Evolutionary conservation across 2,888 invertebrate species (phyloP), one percentile per base, ranked within the genome.

Genomic region (Augochlorella aurata): DNA sequence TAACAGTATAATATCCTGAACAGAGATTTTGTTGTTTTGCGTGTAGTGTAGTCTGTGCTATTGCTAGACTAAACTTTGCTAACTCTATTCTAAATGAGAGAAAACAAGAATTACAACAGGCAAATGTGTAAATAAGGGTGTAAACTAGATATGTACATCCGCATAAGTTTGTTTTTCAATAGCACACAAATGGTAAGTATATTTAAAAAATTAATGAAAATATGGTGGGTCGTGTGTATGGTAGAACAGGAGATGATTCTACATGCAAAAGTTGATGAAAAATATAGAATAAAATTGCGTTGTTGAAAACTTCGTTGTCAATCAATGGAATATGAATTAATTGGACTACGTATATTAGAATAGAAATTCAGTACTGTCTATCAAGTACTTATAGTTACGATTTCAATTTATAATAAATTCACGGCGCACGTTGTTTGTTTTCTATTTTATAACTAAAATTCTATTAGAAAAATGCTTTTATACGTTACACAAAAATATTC

Each of bases 21-120:
- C 52, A 44, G 52, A 77, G 47, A 44, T 77, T 58, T 73, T 82
- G 45, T 52, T 82, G 71, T 83, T 83, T 86, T 83, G 87, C 82
- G 88, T 89, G 88, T 89, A 87, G 88, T 90, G 91, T 89, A 86
- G 82, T 90, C 81, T 82, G 88, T 91, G 89, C 88, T 88, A 89
- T 85, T 78, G 85, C 90, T 91, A 89, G 73, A 80, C 90, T 89
- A 91, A 87, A 83, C 67, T 82, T 80, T 83, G 87, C 90, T 90
- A 90, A 87, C 45, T 83, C 91, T 91, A 90, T 87, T 85, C 90
- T 91, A 89, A 82, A 52, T 86, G 83, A 89, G 68, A 83, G 63
- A 84, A 81, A 81, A 77, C 74, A 81, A 84, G 81, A 82, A 78
- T 82, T 74, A 77, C 70, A 73, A 83, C 85, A 89, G 82, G 88